Conservation (phyloP, 2,113 vertebrate species). For the Anhinga rufa region DNA sequence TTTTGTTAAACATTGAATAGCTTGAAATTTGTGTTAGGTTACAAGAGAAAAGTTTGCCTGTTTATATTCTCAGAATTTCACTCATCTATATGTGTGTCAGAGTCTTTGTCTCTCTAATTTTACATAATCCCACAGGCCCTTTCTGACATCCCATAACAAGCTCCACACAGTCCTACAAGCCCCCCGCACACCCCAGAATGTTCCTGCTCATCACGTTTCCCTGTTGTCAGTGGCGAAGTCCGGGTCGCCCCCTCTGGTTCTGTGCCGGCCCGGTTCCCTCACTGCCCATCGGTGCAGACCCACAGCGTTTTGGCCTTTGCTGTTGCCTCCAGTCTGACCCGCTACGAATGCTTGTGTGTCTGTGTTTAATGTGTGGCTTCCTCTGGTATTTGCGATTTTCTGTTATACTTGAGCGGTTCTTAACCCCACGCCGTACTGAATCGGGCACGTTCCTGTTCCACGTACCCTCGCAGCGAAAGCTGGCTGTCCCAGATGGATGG, state of each 20-base stretch:
- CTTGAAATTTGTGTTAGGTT: not conserved
- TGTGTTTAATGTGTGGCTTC: fast-evolving
- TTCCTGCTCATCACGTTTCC: not conserved
- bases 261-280: fast-evolving
- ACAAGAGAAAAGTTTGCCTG: not conserved
- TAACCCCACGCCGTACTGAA: fast-evolving
- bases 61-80: not conserved
- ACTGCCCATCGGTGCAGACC: fast-evolving
- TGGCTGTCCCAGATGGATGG: too few species aligned
- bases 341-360: not conserved
- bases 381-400: not conserved
- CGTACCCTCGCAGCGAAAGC: fast-evolving
- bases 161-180: not conserved
- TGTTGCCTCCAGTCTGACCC: too few species aligned
- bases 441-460: fast-evolving
- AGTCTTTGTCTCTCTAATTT: not conserved
- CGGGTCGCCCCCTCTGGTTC: fast-evolving
- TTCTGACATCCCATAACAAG: not conserved
- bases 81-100: not conserved
- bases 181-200: fast-evolving
- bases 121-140: not conserved
- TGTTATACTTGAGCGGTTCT: too few species aligned
- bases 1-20: not conserved
- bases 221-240: fast-evolving
- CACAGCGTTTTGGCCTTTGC: fast-evolving